Evolutionary conservation across 2,888 invertebrate genomes (phyloP), one percentile per base, ranked within the genome.

Genomic region (Cremastinae sp.): DNA sequence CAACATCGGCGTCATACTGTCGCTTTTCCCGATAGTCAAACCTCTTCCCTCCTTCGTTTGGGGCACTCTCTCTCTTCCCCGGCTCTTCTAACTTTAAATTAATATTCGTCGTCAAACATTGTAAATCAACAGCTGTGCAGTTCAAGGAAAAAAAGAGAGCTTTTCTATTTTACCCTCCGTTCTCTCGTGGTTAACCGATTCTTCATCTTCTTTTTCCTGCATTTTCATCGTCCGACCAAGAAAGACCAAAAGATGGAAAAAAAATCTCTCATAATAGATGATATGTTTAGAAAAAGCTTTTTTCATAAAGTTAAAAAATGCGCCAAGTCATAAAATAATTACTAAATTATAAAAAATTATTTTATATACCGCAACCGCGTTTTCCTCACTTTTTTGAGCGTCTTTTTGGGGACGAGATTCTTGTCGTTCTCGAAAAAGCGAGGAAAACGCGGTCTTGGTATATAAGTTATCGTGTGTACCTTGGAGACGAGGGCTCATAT

Each of bases 81-180:
- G 78, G 77, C 70, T 70, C 71, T 68, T 51, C 61, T 66, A 85
- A 87, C 81, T 87, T 86, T 84, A 83, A 86, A 87, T 87, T 87
- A 87, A 86, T 87, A 87, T 86, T 86, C 82, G 80, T 80, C 79
- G 81, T 80, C 81, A 82, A 85, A 84, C 83, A 84, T 84, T 84
- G 83, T 85, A 86, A 86, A 87, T 87, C 85, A 84, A 83, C 79
- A 81, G 77, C 66, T 62, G 68, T 73, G 75, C 71, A 78, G 80
- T 83, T 70, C 75, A 62, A 66, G 49, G 72, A 49, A 5, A 28
- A 28, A 28, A 5, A 28, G 28, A 5, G 75, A 72, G 62, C 74
- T 79, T 79, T 78, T 75, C 74, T 61, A 47, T 62, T 35, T 53
- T 55, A 56, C 45, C 45, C 22, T 10, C n/a, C 45, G 14, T 20